These are phyloP conservation scores for Pipra filicauda DNA, from an alignment of 2,113 vertebrate genomes.

Conservation along the genomic window DNA sequence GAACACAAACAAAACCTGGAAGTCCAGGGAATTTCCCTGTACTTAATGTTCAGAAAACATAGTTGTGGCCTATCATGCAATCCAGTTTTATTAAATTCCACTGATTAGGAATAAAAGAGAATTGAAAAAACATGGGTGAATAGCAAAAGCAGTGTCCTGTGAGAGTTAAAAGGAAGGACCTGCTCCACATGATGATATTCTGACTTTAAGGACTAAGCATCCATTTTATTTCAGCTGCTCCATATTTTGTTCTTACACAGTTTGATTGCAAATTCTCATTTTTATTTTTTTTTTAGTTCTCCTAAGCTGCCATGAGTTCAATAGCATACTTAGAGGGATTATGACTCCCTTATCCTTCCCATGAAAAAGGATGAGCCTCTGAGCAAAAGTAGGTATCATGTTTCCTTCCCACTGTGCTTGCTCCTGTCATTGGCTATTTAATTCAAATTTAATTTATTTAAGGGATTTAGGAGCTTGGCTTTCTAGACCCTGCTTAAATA, in stretches of 20 bases:
- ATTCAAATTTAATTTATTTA: neutral
- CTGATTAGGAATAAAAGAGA: neutral
- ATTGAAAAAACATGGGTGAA: neutral
- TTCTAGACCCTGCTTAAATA: conserved; percentile 2
- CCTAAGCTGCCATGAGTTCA: neutral
- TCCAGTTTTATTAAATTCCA: neutral
- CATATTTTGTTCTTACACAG: neutral
- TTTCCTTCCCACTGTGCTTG: neutral
- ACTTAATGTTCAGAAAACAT: neutral
- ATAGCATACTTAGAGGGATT: neutral
- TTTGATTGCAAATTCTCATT: neutral
- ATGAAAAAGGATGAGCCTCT: neutral
- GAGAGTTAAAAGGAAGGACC: neutral
- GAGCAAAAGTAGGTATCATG: neutral
- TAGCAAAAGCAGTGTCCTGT: neutral
- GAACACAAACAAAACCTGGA: neutral
- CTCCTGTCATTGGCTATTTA: neutral
- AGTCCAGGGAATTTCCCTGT: neutral
- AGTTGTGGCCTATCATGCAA: neutral
- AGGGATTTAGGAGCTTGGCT: neutral
- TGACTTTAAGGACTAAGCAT: neutral
- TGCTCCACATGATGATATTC: neutral
- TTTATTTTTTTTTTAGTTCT: neutral
- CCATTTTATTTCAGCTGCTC: neutral
- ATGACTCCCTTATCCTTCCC: neutral